phyloP scores from a whole-genome alignment of 2,888 invertebrate genomes.

The Stegophylla sp. region DNA sequence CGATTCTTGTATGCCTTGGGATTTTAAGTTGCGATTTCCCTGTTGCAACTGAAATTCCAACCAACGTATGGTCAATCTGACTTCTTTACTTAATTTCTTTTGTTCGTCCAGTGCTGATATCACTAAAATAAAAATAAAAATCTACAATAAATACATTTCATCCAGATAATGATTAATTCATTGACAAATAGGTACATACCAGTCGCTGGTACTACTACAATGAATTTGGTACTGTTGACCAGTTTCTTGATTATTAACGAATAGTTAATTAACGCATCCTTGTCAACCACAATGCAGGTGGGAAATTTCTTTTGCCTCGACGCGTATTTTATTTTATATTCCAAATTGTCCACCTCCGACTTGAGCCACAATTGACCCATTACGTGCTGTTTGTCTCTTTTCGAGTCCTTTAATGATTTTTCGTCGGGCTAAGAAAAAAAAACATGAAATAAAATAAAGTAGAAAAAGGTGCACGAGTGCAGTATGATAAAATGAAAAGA shows the following conservation, averaged over 20 bases:
- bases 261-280: constrained; percentile 79
- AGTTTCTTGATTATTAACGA: constrained; percentile 81
- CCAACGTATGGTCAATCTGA: constrained; percentile 93
- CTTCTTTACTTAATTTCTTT: constrained; percentile 83
- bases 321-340: constrained; percentile 72
- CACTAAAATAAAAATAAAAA: no score
- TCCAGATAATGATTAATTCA: neutral
- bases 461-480: constrained; percentile 37
- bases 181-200: constrained; percentile 70
- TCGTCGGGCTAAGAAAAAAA: constrained; percentile 54
- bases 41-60: constrained; percentile 84
- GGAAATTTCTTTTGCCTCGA: constrained; percentile 66
- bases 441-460: constrained; percentile 15
- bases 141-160: constrained; percentile 58
- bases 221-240: constrained; percentile 81
- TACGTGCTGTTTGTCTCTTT: constrained; percentile 73
- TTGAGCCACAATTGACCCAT: constrained; percentile 90
- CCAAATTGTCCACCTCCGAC: constrained; percentile 85
- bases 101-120: constrained; percentile 86
- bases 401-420: constrained; percentile 61
- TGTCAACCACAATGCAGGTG: constrained; percentile 87
- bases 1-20: constrained; percentile 84
- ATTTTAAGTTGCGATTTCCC: constrained; percentile 85
- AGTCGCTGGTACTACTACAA: constrained; percentile 85
- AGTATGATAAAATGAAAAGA: constrained; percentile 43